phyloP scores from a whole-genome alignment of 2,797 vertebrate species.

The Harpia harpyja region DNA sequence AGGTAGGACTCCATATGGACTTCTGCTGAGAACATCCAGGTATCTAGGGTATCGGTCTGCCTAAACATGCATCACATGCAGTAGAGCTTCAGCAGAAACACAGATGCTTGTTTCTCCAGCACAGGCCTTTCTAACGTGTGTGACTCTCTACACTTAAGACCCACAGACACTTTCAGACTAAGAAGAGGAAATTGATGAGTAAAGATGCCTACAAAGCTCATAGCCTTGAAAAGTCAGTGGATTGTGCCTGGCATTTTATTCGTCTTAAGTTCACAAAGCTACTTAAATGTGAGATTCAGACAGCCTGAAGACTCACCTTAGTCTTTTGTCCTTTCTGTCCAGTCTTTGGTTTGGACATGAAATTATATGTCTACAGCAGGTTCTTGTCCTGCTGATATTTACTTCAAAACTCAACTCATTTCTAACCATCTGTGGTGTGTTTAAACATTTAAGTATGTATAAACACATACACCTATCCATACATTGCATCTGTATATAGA shows the following conservation, averaged over 20 bases:
- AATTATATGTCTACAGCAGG: not conserved
- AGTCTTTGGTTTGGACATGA: not conserved
- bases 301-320: not conserved
- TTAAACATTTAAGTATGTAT: not conserved
- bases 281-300: not conserved
- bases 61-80: not conserved
- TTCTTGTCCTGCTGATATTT: not conserved
- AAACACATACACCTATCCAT: not conserved
- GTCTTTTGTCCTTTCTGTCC: not conserved
- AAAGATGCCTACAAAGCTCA: not conserved
- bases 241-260: not conserved
- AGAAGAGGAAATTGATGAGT: not conserved
- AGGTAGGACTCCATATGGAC: not conserved
- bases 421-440: not conserved
- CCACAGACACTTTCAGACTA: not conserved
- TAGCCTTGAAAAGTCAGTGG: not conserved
- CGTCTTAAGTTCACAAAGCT: not conserved
- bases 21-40: not conserved
- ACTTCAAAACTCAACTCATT: not conserved
- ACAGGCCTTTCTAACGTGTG: not conserved
- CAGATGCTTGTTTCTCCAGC: not conserved
- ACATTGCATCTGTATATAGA: not conserved
- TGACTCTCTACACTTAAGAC: not conserved
- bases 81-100: not conserved
- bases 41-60: not conserved